phyloP scores from a whole-genome alignment of 37 sponge, comb jelly and placozoan genomes.

The Cladorhizidae sp. region DNA sequence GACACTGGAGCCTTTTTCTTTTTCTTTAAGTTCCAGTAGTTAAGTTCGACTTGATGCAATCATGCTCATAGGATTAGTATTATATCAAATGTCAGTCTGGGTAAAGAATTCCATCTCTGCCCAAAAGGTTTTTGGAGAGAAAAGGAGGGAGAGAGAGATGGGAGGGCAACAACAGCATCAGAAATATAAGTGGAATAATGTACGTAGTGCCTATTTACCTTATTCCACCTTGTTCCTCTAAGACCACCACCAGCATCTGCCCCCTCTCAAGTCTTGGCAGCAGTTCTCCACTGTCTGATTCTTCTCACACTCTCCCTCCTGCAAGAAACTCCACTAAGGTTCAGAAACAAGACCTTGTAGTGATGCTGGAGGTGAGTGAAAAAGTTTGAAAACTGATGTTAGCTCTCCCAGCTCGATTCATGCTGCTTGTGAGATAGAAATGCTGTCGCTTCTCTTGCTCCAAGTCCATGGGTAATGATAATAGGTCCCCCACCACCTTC shows the following conservation, averaged over 20 bases:
- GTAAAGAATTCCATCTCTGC: not conserved
- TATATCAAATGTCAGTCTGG: not conserved
- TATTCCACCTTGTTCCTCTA: not conserved
- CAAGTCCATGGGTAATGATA: slow-evolving; percentile 6
- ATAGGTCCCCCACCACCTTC: slow-evolving; percentile 11
- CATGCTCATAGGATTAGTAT: too few relatives aligned
- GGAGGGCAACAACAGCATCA: slow-evolving; percentile 17
- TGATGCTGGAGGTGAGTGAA: not conserved
- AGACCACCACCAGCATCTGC: too few relatives aligned
- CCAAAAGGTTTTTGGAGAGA: not conserved
- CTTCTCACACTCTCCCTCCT: not conserved
- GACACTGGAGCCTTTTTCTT: too few relatives aligned
- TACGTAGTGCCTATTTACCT: slow-evolving; percentile 31
- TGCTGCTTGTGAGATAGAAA: slow-evolving; percentile 40
- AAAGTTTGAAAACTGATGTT: not conserved
- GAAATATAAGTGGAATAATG: slow-evolving; percentile 37
- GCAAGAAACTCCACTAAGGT: not conserved
- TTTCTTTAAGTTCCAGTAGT: too few relatives aligned
- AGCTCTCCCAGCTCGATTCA: slow-evolving; percentile 3
- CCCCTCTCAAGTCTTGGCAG: not conserved
- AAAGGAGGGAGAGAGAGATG: not conserved
- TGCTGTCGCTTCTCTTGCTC: slow-evolving; percentile 9
- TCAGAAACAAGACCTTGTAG: not conserved
- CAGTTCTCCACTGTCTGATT: not conserved
- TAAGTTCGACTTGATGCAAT: too few relatives aligned